These are phyloP conservation scores for Onchidella celtica DNA, from an alignment of 2,888 invertebrate species.

Conservation along the genomic window DNA sequence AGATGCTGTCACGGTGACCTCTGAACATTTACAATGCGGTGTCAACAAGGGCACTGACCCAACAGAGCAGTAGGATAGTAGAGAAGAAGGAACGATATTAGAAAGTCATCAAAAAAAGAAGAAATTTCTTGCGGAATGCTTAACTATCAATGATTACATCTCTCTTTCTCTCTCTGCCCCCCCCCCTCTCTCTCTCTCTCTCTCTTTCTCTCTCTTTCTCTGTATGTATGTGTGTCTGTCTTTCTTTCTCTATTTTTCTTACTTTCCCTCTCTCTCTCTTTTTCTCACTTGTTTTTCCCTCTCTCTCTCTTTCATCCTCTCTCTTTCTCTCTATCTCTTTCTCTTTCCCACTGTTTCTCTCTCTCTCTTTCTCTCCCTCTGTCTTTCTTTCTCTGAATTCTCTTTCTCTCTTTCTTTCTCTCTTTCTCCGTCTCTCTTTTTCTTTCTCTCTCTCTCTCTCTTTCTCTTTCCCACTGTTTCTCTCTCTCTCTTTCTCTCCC, in stretches of 20 bases:
- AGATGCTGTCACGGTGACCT: too few species aligned
- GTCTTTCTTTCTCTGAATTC: neutral
- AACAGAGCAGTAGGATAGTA: too few species aligned
- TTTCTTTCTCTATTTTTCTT: constrained; percentile 5
- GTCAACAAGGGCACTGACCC: too few species aligned
- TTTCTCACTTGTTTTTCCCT: neutral
- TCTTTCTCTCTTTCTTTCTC: neutral
- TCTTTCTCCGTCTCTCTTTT: neutral
- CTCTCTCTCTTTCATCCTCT: neutral
- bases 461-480: too few species aligned
- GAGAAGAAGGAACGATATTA: too few species aligned
- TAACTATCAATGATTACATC: too few species aligned
- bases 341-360: neutral
- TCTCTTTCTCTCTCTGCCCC: too few species aligned
- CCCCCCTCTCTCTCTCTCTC: neutral
- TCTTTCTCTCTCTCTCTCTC: neutral
- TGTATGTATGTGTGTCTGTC: neutral
- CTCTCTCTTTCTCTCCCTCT: neutral
- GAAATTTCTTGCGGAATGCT: too few species aligned
- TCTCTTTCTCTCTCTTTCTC: neutral
- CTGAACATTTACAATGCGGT: too few species aligned
- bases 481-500: too few species aligned
- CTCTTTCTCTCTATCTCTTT: neutral
- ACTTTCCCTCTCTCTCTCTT: neutral
- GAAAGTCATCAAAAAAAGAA: too few species aligned